phyloP scores from a whole-genome alignment of 30 jellyfish, hydroid and myxozoan genomes.

The Aurelia aurita complex sp. Pacific region DNA sequence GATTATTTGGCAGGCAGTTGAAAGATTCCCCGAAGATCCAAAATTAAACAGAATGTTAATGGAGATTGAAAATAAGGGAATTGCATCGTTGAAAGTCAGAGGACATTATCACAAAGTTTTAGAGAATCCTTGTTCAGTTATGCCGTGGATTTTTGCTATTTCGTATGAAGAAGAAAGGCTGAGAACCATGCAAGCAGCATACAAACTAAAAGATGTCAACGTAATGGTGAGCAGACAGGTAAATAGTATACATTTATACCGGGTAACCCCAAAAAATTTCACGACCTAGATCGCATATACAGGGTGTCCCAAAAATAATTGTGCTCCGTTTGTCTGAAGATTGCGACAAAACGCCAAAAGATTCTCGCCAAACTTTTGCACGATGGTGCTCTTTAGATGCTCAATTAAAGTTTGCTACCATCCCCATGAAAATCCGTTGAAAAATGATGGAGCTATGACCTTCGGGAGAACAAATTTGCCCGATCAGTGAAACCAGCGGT shows the following conservation, averaged over 20 bases:
- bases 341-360: too few species aligned
- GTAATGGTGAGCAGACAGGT: neutral
- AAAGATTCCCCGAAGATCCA: slow-evolving; percentile 49
- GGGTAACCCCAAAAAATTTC: neutral
- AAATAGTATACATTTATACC: neutral
- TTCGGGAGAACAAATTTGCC: too few species aligned
- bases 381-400: too few species aligned
- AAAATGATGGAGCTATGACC: too few species aligned
- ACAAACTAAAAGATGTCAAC: neutral
- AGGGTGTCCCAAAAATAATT: too few species aligned
- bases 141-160: slow-evolving; percentile 53
- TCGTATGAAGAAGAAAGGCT: slow-evolving; percentile 47
- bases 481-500: too few species aligned
- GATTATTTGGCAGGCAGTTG: slow-evolving; percentile 46
- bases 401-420: too few species aligned
- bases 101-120: slow-evolving; percentile 17
- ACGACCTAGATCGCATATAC: too few species aligned
- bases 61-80: slow-evolving; percentile 20
- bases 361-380: too few species aligned
- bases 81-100: slow-evolving; percentile 63
- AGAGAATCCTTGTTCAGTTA: slow-evolving; percentile 11
- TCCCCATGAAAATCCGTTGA: too few species aligned
- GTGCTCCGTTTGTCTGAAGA: too few species aligned
- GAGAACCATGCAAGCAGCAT: slow-evolving; percentile 7
- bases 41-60: neutral